phyloP scores from a whole-genome alignment of 2,797 vertebrate species.

The Syndactyla subalaris region DNA sequence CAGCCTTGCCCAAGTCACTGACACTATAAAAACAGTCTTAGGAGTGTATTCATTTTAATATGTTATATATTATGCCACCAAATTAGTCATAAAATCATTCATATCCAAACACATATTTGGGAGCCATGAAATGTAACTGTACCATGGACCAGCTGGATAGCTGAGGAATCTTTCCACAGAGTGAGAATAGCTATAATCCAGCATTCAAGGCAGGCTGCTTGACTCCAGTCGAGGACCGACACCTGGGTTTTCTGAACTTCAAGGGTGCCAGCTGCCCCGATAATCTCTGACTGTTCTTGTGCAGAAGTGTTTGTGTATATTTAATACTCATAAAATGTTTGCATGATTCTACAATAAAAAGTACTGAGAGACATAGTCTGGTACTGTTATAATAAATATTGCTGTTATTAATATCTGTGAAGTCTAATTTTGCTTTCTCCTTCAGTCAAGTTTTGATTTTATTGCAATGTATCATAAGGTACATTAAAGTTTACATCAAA shows the following conservation, averaged over 20 bases:
- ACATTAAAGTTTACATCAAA: neutral
- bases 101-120: conserved; percentile 24
- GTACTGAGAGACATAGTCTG: neutral
- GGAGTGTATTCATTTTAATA: conserved; percentile 29
- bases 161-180: neutral
- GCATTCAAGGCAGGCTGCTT: neutral
- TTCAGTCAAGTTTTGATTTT: neutral
- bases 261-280: neutral
- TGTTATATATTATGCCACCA: conserved; percentile 31
- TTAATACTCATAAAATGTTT: neutral
- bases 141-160: conserved; percentile 1
- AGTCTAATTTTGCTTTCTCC: neutral
- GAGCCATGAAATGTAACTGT: neutral
- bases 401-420: neutral
- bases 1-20: conserved; percentile 17
- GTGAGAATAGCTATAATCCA: neutral
- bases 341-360: neutral
- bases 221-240: accelerated
- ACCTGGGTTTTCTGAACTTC: neutral
- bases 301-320: neutral
- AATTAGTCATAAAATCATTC: conserved; percentile 40
- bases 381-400: neutral
- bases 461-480: neutral
- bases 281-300: neutral
- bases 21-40: neutral